Percentiles rank a stretch among this genome's conserved stretches.
Evolutionary conservation across 2,797 vertebrate species (phyloP).

Genomic region (Ispidina picta): DNA sequence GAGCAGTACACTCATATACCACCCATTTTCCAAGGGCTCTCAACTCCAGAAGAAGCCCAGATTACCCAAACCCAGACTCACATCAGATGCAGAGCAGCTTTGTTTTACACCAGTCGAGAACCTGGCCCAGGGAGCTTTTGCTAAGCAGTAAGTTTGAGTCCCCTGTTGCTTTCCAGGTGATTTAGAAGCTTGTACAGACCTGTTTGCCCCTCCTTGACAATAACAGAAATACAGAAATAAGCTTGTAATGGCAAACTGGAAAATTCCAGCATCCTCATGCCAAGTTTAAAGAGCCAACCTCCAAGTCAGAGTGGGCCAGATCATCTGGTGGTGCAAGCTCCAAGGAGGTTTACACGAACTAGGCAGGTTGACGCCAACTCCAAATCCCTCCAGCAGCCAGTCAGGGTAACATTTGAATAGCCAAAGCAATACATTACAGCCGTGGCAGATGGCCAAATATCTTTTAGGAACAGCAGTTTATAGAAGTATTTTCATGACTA

Average conservation of each 20-base stretch:
- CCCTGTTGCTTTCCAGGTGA: background rate
- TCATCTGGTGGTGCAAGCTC: background rate
- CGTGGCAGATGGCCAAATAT: background rate
- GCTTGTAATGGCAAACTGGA: background rate
- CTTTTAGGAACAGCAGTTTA: background rate
- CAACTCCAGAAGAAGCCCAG: background rate
- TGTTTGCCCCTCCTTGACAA: slow-evolving; percentile 30
- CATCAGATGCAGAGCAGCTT: background rate
- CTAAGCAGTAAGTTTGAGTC: background rate
- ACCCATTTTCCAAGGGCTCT: background rate
- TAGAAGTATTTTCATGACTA: background rate
- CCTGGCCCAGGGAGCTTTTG: background rate
- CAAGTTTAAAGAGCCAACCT: background rate
- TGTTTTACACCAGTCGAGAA: background rate
- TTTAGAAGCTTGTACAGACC: slow-evolving; percentile 49
- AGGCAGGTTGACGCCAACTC: background rate
- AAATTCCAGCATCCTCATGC: slow-evolving; percentile 27
- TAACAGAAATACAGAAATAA: background rate
- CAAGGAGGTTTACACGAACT: background rate
- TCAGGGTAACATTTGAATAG: background rate
- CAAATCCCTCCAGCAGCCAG: background rate
- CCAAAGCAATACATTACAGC: background rate
- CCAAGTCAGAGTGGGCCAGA: rapidly evolving
- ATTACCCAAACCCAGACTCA: background rate
- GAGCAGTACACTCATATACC: background rate